These are phyloP conservation scores for Penaeus monodon DNA, from an alignment of 2,888 invertebrate genomes.

Conservation along the genomic window DNA sequence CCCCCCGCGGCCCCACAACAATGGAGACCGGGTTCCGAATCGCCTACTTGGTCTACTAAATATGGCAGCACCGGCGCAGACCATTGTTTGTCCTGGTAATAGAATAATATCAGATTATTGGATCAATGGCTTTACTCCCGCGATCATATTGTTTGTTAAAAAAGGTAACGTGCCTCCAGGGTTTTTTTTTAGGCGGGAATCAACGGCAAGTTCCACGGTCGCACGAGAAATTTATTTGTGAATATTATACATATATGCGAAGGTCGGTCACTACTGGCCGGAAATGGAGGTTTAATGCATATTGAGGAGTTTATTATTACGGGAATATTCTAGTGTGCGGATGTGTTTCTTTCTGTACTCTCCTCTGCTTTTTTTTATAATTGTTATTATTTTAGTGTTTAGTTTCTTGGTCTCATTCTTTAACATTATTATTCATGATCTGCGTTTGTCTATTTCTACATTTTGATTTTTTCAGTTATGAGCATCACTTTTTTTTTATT, in stretches of 20 bases:
- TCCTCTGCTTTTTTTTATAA: too few species aligned
- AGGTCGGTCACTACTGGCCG: too few species aligned
- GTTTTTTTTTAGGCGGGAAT: not conserved
- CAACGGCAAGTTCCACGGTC: not conserved
- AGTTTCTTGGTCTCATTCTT: too few species aligned
- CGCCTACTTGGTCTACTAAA: constrained; percentile 13
- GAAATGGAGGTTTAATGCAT: too few species aligned
- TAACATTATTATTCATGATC: not conserved
- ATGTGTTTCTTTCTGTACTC: too few species aligned
- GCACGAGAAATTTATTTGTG: not conserved
- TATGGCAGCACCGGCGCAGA: not conserved
- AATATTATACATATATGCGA: too few species aligned
- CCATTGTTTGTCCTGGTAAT: constrained; percentile 43
- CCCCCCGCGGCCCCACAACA: not conserved
- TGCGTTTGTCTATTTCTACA: not conserved
- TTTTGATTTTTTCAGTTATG: not conserved
- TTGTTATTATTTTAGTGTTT: too few species aligned
- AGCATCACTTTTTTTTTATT: constrained; percentile 4
- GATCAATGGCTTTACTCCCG: constrained; percentile 31
- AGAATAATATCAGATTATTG: constrained; percentile 53
- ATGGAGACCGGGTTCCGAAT: not conserved
- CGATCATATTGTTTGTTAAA: constrained; percentile 28
- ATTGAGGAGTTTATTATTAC: too few species aligned
- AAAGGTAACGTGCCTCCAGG: not conserved
- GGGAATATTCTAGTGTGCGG: too few species aligned